Base-by-base conservation (phyloP, 2,888 invertebrate species). In the Sipha maydis region DNA sequence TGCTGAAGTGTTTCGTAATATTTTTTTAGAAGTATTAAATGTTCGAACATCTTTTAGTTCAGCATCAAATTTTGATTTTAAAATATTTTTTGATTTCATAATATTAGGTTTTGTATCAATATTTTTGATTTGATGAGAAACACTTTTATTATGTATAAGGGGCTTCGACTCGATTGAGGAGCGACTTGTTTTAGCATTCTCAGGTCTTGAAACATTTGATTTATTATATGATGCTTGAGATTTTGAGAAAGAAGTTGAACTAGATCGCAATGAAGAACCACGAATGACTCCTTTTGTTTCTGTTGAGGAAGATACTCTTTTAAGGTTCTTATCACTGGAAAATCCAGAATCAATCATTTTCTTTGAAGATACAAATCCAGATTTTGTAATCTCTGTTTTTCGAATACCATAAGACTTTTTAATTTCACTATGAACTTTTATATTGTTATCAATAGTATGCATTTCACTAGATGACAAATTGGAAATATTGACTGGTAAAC, bases 341-440 rank as follows among this genome's bases (percentile, higher is more conserved):
- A 25, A 8, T 9, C 19, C 61, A 9, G 28, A 31, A 67, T 41
- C 3, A 14, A n/a, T 48, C 9, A 4, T 19, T n/a, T 77, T 77
- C 11, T 48, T 85, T 8, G 67, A 34, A 67, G 85, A 25, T 19
- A 25, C 31, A 17, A 77, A 69, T 0, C 34, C n/a, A 11, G 85
- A 85, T 34, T 54, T 85, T 4, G 85, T 85, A 7, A 77, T 78
- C 48, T 85, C 85, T 11, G 85, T 34, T 77, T 14, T 85, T 14
- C 67, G 41, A 67, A 85, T 41, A 3, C 77, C 85, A 48, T 31
- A 85, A 0, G 77, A 77, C 19, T 76, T 85, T 48, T 48, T 67
- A 34, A 4, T 77, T 19, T 19, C 1, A 31, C 5, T 21, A 0
- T 21, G 1, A 25, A 25, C 25, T 61, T 61, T 61, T 3, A 3